Evolutionary conservation across 2,797 vertebrate species (phyloP).

Genomic region (Chlorospingus semifuscus): DNA sequence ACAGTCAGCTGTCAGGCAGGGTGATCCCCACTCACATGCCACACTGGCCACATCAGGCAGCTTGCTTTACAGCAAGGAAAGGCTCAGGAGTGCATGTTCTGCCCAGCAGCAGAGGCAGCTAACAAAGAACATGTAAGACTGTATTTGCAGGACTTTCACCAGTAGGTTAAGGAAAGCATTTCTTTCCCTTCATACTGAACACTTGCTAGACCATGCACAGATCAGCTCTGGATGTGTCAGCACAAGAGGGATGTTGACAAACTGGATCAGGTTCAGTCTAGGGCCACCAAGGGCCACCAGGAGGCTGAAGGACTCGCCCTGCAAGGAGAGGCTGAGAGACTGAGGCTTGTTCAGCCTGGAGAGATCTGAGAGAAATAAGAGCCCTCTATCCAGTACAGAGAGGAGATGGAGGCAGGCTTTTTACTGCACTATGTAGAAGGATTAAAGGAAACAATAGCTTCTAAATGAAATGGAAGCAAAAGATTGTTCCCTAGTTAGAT

Average conservation of each 20-base stretch:
- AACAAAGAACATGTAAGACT: background rate
- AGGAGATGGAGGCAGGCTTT: background rate
- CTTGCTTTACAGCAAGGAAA: background rate
- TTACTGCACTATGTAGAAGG: background rate
- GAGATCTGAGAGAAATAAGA: background rate
- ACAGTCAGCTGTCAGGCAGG: background rate
- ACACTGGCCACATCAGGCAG: background rate
- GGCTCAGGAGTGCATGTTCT: background rate
- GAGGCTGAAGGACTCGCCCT: background rate
- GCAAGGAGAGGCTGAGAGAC: background rate
- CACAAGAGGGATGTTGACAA: background rate
- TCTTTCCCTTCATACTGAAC: background rate
- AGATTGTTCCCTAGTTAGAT: background rate
- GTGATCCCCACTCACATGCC: background rate
- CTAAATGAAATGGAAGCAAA: background rate
- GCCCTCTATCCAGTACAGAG: background rate
- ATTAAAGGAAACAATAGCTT: background rate
- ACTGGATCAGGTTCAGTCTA: background rate
- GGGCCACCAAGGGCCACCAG: background rate
- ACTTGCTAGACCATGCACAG: background rate
- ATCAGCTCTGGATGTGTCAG: background rate
- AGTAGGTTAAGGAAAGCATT: background rate
- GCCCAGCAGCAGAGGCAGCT: background rate
- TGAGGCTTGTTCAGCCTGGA: background rate
- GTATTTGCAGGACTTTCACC: background rate